A percentile compares a stretch with the other conserved stretches of the same genome.
phyloP scores from a whole-genome alignment of 2,113 vertebrate species.

The Ophthalmolycus amberensis region DNA sequence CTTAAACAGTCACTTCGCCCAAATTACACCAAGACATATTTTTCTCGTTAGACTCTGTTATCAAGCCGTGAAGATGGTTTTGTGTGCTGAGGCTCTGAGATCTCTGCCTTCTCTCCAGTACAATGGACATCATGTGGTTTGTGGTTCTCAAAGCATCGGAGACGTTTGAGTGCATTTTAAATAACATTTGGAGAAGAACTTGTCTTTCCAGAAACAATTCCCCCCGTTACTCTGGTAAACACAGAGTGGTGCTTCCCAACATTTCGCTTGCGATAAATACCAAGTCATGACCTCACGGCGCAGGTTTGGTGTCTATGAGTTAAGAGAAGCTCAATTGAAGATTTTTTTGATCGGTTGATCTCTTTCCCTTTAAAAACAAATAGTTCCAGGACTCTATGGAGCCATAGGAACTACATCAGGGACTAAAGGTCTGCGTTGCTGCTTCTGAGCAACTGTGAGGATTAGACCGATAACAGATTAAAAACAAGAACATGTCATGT shows the following conservation, averaged over 20 bases:
- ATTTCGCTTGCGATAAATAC: background rate
- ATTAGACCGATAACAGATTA: background rate
- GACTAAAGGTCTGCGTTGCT: background rate
- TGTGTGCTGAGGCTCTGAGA: background rate
- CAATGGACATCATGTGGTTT: background rate
- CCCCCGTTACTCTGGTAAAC: background rate
- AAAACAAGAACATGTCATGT: background rate
- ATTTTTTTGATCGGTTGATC: no score
- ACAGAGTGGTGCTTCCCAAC: background rate
- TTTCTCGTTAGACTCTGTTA: background rate
- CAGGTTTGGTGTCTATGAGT: background rate
- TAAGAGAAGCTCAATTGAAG: background rate
- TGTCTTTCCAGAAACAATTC: background rate
- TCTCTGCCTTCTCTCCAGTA: background rate
- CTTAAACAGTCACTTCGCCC: background rate
- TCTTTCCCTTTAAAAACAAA: background rate
- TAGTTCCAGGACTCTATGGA: conserved; percentile 1
- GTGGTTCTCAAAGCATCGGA: background rate
- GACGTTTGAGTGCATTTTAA: background rate
- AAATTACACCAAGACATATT: background rate
- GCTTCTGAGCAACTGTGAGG: background rate
- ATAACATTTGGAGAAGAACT: background rate
- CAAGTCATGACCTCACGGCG: background rate
- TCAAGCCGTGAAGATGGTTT: background rate
- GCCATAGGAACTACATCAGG: background rate